A percentile compares a stretch with the other conserved stretches of the same genome.
These are phyloP conservation scores for Carcharodon carcharias DNA, from an alignment of 2,797 vertebrate genomes.

Conservation along the genomic window DNA sequence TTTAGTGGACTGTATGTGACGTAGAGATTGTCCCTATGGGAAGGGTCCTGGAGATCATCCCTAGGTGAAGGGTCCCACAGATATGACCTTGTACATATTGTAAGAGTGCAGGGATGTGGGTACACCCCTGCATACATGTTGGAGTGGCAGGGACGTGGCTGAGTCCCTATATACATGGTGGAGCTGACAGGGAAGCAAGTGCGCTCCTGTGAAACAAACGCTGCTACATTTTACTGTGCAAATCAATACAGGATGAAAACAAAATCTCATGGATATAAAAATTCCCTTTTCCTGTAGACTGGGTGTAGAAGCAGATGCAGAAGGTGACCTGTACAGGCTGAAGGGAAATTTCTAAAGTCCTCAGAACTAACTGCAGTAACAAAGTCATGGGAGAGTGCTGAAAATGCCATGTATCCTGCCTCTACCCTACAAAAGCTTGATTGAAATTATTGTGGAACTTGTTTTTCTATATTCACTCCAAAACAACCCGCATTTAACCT, in stretches of 20 bases:
- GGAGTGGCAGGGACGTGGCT: neutral
- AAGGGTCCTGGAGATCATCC: neutral
- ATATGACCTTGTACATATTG: neutral
- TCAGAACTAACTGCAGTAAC: neutral
- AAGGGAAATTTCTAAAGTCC: neutral
- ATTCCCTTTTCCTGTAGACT: neutral
- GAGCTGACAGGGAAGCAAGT: too few relatives aligned
- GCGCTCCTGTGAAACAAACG: neutral
- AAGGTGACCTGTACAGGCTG: neutral
- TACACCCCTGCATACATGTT: neutral
- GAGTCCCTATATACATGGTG: neutral
- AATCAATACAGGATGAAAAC: neutral
- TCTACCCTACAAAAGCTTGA: neutral
- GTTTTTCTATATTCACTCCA: neutral
- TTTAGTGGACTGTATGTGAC: neutral
- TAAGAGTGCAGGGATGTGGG: neutral
- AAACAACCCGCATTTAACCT: slow-evolving; percentile 26
- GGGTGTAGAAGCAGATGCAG: neutral
- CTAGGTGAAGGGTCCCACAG: too few relatives aligned
- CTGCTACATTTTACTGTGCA: neutral
- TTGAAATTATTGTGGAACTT: slow-evolving; percentile 8
- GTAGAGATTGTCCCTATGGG: neutral
- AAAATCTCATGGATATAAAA: neutral
- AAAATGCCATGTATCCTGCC: neutral
- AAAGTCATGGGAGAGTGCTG: slow-evolving; percentile 12